phyloP scores from a whole-genome alignment of 2,888 invertebrate genomes.

The Arrhopalites spinosus region DNA sequence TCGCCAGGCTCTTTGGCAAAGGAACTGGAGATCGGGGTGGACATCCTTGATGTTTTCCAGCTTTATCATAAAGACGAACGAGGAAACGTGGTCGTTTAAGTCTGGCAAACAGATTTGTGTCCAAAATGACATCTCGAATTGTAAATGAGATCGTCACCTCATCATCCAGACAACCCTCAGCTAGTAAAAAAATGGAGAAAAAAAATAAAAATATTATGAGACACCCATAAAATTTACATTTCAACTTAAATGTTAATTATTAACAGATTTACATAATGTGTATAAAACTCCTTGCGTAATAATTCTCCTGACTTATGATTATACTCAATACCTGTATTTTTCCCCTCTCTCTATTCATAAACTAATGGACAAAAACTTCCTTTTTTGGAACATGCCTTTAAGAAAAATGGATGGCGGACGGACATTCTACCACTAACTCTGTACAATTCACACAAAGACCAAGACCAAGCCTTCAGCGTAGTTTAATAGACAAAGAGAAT shows the following conservation, averaged over 20 bases:
- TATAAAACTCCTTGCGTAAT: background rate
- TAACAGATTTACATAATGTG: background rate
- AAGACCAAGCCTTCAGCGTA: no score
- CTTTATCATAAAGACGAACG: slow-evolving; percentile 46
- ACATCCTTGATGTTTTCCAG: slow-evolving; percentile 48
- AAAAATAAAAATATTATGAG: background rate
- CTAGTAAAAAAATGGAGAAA: slow-evolving; percentile 22
- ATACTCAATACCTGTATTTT: no score
- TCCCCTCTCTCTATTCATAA: no score
- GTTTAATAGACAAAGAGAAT: no score
- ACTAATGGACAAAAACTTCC: no score
- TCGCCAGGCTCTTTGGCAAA: slow-evolving; percentile 21
- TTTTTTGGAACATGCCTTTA: no score
- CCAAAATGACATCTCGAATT: slow-evolving; percentile 39
- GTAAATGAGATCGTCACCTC: slow-evolving; percentile 34
- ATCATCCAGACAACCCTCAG: slow-evolving; percentile 55
- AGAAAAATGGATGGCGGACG: no score
- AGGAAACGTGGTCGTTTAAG: slow-evolving; percentile 48
- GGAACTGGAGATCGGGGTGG: slow-evolving; percentile 51
- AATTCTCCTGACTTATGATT: background rate
- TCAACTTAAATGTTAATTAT: background rate
- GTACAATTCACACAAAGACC: no score
- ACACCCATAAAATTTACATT: no score
- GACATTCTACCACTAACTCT: no score
- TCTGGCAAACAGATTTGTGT: slow-evolving; percentile 41